Percentiles rank a stretch among this genome's conserved stretches.
These are phyloP conservation scores for Falcaria lacertinaria DNA, from an alignment of 2,888 invertebrate species.

Conservation along the genomic window DNA sequence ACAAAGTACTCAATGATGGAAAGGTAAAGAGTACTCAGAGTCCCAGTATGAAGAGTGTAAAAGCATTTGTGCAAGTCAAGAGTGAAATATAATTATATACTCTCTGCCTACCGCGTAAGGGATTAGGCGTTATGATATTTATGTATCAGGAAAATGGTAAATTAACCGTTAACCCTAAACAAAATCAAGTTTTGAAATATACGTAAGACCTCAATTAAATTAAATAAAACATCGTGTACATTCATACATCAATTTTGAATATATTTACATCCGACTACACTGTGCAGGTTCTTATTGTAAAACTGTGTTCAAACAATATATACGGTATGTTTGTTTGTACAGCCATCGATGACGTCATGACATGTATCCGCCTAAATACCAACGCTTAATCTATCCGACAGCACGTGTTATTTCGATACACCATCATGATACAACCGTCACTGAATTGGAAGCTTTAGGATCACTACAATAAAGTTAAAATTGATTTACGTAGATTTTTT, in stretches of 20 bases:
- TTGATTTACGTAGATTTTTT: background rate
- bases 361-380: conserved; percentile 56
- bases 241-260: background rate
- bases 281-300: conserved; percentile 29
- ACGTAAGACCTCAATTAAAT: too few species aligned
- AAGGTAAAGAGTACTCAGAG: too few species aligned
- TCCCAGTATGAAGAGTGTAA: too few species aligned
- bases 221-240: too few species aligned
- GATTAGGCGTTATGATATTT: too few species aligned
- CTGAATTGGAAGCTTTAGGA: conserved; percentile 18
- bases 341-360: conserved; percentile 45
- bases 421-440: conserved; percentile 13
- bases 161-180: too few species aligned
- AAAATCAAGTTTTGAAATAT: too few species aligned
- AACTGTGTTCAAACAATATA: conserved; percentile 31
- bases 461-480: background rate
- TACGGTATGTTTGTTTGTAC: conserved; percentile 36
- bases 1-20: too few species aligned
- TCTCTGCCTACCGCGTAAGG: too few species aligned
- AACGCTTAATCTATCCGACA: conserved; percentile 60
- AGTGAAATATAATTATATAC: too few species aligned
- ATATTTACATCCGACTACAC: background rate
- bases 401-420: conserved; percentile 38
- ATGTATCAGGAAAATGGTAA: too few species aligned
- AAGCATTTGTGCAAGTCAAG: too few species aligned